phyloP scores from a whole-genome alignment of 2,113 vertebrate genomes.

The Condylura cristata region DNA sequence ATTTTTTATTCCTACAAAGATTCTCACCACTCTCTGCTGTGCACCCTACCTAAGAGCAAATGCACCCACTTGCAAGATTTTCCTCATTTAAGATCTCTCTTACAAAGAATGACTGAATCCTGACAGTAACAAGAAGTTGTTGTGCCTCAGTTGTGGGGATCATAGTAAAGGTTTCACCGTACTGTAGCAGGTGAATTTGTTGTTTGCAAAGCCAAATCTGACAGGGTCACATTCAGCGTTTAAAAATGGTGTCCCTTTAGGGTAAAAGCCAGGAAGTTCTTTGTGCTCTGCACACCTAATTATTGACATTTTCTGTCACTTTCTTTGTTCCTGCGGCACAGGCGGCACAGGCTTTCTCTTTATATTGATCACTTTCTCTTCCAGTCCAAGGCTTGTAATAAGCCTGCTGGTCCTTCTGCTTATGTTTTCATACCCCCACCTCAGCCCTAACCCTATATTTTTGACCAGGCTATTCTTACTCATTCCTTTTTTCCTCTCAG shows the following conservation, averaged over 20 bases:
- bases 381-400: not conserved
- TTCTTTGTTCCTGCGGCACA: not conserved
- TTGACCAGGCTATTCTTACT: not conserved
- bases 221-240: not conserved
- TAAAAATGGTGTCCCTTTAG: not conserved
- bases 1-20: not conserved
- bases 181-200: not conserved
- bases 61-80: not conserved
- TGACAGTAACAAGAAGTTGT: not conserved
- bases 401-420: not conserved
- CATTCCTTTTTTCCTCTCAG: not conserved
- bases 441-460: not conserved
- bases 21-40: not conserved
- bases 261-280: not conserved
- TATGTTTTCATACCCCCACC: not conserved
- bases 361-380: not conserved
- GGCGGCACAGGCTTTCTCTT: not conserved
- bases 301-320: not conserved
- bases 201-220: not conserved
- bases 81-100: not conserved
- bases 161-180: not conserved
- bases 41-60: not conserved
- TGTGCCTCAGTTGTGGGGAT: not conserved
- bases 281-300: not conserved
- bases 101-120: not conserved